These are phyloP conservation scores for Melanotaenia boesemani DNA, from an alignment of 2,797 vertebrate genomes.

Conservation along the genomic window DNA sequence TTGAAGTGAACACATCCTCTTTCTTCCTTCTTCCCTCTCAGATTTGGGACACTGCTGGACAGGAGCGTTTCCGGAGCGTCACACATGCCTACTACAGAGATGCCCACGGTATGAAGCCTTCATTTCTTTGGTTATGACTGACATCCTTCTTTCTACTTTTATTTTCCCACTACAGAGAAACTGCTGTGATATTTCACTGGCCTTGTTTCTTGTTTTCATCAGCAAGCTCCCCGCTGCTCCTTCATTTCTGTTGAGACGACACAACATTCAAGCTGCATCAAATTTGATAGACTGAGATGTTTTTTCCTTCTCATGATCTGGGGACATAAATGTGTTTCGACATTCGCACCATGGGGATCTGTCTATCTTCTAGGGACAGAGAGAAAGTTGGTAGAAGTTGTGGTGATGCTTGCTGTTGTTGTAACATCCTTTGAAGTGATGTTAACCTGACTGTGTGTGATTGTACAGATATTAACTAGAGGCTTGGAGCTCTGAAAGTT, in stretches of 20 bases:
- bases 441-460: neutral
- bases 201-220: conserved; percentile 11
- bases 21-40: conserved; percentile 55
- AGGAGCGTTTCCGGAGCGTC: conserved; percentile 90
- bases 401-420: neutral
- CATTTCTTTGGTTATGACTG: neutral
- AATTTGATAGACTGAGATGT: conserved; percentile 23
- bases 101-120: conserved; percentile 85
- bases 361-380: neutral
- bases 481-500: conserved; percentile 28
- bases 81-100: conserved; percentile 92
- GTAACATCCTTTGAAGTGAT: neutral
- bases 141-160: neutral
- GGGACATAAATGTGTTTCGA: neutral
- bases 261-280: neutral
- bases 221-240: neutral
- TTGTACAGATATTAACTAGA: conserved; percentile 5
- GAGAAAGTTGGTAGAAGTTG: neutral
- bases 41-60: conserved; percentile 94
- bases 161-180: neutral
- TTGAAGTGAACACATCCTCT: neutral
- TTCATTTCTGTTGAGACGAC: conserved; percentile 4
- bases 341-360: neutral
- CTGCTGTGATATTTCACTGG: conserved; percentile 5
- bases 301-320: neutral